Base-by-base conservation (phyloP, 2,797 vertebrate genomes). In the Euphonia xanthogaster region DNA sequence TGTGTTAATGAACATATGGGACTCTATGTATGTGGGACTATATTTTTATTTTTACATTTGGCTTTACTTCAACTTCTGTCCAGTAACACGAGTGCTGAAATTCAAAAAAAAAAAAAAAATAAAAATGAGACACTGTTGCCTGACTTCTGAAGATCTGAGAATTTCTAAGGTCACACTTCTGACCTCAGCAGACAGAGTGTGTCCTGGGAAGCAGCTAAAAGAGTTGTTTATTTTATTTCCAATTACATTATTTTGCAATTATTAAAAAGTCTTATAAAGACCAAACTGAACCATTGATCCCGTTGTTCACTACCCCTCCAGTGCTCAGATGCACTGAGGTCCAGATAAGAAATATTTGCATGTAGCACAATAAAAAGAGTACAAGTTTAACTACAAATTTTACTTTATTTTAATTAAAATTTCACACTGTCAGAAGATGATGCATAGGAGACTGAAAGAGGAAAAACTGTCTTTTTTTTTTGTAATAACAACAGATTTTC, bases 41-140 rank as follows among this genome's bases (percentile, higher is more conserved):
- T 10, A 27, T 35, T 84, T 50, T 87, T 44, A 18, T 66, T 45
- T 86, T 27, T 51, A 10, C 2, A 17, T 68, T 76, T 73, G 61
- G 22, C 35, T 78, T 91, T 47, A 10, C 23, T 86, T 84, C 30
- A 68, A 79, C 55, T 93, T 95, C 94, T 96, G 92, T 87, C 95
- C 93, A 95, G 58, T 35, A 70, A n/a, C 5, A 16, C 2, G 72
- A 81, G 94, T 97, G 88, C 94, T 96, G 94, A 96, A 96, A 93
- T 71, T 23, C 15, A 55, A 2, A 31, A 48, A 55, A 17, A 17
- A 9, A 44, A 23, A 5, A 6, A n/a, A 48, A 55, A 17, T 15
- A 9, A 44, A 23, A 5, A 6, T 30, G 4, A 48, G 12, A 10
- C 4, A 1, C 10, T 16, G 3, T 51, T 67, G 4, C 25, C 50